Evolutionary conservation across 2,888 invertebrate species (phyloP), one percentile per base, ranked within the genome.

Genomic region (Plebejus melissa): DNA sequence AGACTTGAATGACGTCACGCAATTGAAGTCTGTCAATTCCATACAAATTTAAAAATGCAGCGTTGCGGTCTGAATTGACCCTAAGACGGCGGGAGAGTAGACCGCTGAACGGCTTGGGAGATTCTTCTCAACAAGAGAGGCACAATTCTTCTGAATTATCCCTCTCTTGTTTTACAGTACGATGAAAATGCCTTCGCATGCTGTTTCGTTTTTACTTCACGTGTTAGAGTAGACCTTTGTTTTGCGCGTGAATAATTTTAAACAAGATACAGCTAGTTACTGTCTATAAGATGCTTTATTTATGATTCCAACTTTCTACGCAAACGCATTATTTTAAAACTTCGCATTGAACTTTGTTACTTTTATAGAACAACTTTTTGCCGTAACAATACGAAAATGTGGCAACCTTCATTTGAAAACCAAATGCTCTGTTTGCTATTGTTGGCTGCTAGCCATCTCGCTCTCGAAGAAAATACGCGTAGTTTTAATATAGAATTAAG

Each of bases 351-450:
- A 72, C 50, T 72, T 54, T 50, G 72, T 72, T 72, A 72, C 72
- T 72, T 72, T 72, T 54, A 72, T 72, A 32, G 72, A 72, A 72
- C 32, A 72, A 72, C 50, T 72, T 72, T 72, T 72, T 74, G 60
- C 22, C 38, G 57, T 38, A 74, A 71, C 69, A 75, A 74, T 71
- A 75, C 57, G 75, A 75, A 75, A 75, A 22, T 57, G 69, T 69
- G 69, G 50, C 69, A 70, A 69, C 70, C 69, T 75, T 75, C 75
- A 75, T 75, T 75, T 75, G 70, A 75, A 75, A 75, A 75, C 75
- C 75, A 75, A 75, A 75, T 75, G 69, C 28, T 57, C 58, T 75
- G 54, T 75, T 75, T 75, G 75, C 75, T 69, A 70, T 71, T 71
- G 71, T 71, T 75, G 75, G 75, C 71, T 28, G n/a, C 32, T 50